These are phyloP conservation scores for Telmatochromis bifrenatus DNA, from an alignment of 2,113 vertebrate genomes.

Conservation along the genomic window DNA sequence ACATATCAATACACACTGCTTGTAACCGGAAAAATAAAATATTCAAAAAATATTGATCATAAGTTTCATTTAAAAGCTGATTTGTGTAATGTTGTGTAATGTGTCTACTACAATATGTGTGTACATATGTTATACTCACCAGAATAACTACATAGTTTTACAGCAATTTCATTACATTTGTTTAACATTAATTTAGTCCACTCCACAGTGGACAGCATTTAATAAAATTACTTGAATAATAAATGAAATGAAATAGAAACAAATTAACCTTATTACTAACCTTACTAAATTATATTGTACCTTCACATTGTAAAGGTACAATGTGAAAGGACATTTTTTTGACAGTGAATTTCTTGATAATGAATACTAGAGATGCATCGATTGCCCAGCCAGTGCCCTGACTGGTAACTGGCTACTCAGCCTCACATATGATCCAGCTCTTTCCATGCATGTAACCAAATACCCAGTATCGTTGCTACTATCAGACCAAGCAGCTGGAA, in stretches of 20 bases:
- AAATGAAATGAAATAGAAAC: background rate
- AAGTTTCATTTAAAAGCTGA: background rate
- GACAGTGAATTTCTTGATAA: background rate
- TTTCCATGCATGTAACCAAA: background rate
- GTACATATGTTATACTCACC: background rate
- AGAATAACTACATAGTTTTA: background rate
- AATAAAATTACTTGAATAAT: background rate
- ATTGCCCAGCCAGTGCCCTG: background rate
- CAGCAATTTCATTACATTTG: background rate
- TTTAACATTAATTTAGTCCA: background rate
- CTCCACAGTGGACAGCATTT: background rate
- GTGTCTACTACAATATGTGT: background rate
- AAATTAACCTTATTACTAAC: background rate
- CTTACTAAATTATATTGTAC: background rate
- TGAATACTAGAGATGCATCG: background rate
- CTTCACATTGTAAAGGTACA: background rate
- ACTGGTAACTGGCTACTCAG: background rate
- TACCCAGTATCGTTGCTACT: background rate
- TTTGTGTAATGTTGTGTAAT: background rate
- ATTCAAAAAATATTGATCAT: background rate
- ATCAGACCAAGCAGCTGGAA: background rate
- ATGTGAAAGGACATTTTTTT: background rate
- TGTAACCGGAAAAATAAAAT: background rate
- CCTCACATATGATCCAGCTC: background rate
- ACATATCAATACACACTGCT: background rate